Percentiles rank a stretch among this genome's conserved stretches.
These are phyloP conservation scores for Calidris pugnax DNA, from an alignment of 2,113 vertebrate species.

Conservation along the genomic window DNA sequence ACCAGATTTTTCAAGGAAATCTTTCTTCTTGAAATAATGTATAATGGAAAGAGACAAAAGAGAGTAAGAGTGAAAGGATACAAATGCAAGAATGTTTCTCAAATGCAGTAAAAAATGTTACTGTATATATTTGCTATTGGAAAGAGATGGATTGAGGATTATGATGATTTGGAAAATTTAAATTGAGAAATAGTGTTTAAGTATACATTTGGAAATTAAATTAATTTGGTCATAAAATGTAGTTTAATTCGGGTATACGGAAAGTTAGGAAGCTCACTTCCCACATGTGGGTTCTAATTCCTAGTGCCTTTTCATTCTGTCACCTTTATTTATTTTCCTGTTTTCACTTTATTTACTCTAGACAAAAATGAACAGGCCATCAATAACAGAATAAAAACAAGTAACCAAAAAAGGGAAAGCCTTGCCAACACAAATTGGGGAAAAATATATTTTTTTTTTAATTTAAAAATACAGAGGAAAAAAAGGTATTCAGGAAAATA, in stretches of 20 bases:
- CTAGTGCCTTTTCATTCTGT: background rate
- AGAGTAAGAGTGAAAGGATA: background rate
- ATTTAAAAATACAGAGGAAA: accelerated
- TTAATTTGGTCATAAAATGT: background rate
- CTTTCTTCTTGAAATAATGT: background rate
- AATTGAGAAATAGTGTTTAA: background rate
- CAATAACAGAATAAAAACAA: accelerated
- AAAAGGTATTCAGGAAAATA: accelerated
- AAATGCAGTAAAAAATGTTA: background rate
- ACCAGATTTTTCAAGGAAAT: background rate
- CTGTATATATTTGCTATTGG: background rate
- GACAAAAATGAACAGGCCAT: background rate
- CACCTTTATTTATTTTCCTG: background rate
- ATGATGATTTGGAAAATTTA: background rate
- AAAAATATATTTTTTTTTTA: background rate
- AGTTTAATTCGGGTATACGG: background rate
- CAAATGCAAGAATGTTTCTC: background rate
- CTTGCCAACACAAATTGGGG: background rate
- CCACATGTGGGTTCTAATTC: accelerated
- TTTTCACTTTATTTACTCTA: background rate
- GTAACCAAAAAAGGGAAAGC: accelerated
- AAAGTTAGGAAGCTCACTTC: background rate
- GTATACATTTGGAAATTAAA: background rate
- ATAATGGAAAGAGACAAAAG: background rate
- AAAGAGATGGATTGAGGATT: background rate